Conservation (phyloP, 2,797 vertebrate species). For the Anguilla marmorata region DNA sequence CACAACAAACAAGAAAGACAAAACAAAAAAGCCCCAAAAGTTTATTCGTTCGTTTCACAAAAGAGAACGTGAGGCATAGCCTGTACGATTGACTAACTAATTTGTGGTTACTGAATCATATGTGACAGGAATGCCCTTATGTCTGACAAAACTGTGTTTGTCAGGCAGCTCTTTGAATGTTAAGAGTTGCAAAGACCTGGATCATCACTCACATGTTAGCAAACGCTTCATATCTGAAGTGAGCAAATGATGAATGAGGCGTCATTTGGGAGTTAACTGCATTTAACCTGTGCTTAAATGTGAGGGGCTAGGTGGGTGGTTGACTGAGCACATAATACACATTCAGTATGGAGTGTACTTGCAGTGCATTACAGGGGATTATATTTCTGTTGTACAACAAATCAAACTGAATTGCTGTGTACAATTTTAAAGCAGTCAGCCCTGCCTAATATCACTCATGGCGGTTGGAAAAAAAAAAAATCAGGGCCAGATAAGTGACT, state of each 20-base stretch:
- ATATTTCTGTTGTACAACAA: background rate
- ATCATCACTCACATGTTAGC: conserved; percentile 6
- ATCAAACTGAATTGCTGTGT: background rate
- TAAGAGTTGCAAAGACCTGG: background rate
- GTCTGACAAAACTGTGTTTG: background rate
- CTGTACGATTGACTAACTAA: background rate
- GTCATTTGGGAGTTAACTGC: background rate
- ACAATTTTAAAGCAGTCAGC: background rate
- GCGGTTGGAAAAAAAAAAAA: background rate
- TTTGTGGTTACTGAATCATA: background rate
- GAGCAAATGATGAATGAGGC: background rate
- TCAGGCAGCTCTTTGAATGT: background rate
- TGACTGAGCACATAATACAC: background rate
- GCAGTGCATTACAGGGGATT: background rate
- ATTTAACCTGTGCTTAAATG: background rate
- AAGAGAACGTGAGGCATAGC: background rate
- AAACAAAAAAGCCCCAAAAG: background rate
- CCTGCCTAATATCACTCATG: background rate
- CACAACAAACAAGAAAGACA: background rate
- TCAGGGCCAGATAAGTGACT: background rate
- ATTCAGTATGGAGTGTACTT: background rate
- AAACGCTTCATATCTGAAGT: conserved; percentile 2
- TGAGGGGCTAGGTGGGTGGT: background rate
- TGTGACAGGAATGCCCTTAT: background rate
- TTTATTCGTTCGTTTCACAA: background rate